Conservation (phyloP, 2,888 invertebrate species). For the Neoaliturus tenellus region DNA sequence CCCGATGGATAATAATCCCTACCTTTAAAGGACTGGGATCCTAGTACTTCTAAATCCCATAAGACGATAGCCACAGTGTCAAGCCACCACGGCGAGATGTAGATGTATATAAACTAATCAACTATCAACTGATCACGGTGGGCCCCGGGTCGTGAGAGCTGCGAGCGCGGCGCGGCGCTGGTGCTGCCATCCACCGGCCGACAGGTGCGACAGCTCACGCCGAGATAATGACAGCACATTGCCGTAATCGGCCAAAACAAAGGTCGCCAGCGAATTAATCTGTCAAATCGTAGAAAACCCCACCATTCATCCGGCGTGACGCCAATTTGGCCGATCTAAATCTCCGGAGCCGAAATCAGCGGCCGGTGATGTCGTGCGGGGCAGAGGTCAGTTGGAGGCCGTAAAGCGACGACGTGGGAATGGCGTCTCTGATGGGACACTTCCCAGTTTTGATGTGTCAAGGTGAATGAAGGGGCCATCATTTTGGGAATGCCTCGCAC, state of each 20-base stretch:
- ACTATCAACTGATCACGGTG: too few relatives aligned
- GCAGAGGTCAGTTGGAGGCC: not conserved
- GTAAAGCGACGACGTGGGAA: not conserved
- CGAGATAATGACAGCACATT: conserved; percentile 31
- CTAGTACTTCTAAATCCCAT: too few relatives aligned
- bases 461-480: not conserved
- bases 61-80: too few relatives aligned
- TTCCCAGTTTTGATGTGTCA: not conserved
- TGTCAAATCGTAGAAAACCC: conserved; percentile 34
- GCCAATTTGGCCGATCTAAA: conserved; percentile 46
- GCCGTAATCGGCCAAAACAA: conserved; percentile 31
- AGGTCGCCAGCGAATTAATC: conserved; percentile 46
- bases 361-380: not conserved
- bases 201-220: conserved; percentile 51
- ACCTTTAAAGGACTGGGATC: too few relatives aligned
- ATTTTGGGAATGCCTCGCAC: too few relatives aligned
- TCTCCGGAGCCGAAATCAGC: conserved; percentile 32
- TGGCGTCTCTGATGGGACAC: not conserved
- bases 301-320: conserved; percentile 40
- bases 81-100: not conserved
- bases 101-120: not conserved
- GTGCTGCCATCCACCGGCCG: not conserved
- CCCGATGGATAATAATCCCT: too few relatives aligned
- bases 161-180: not conserved
- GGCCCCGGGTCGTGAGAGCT: not conserved